phyloP scores from a whole-genome alignment of 2,113 vertebrate species.

The Hemichromis elongatus region DNA sequence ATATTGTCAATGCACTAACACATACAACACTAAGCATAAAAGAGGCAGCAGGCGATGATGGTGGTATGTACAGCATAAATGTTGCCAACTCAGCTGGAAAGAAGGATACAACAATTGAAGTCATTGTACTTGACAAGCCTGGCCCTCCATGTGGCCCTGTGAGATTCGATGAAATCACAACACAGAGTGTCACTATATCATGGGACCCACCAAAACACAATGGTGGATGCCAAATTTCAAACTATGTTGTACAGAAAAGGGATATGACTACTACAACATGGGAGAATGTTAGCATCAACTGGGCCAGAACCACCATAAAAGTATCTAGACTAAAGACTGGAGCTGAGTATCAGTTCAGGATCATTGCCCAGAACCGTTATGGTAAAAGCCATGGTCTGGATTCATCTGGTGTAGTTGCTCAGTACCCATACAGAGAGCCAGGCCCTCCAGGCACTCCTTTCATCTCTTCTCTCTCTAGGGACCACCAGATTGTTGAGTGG shows the following conservation, averaged over 20 bases:
- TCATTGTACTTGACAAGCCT: slow-evolving; percentile 93
- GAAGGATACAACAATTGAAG: slow-evolving; percentile 86
- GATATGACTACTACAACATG: slow-evolving; percentile 88
- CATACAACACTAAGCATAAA: slow-evolving; percentile 87
- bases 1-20: slow-evolving; percentile 77
- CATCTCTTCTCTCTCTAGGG: slow-evolving; percentile 82
- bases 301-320: slow-evolving; percentile 89
- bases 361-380: slow-evolving; percentile 96
- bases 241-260: slow-evolving; percentile 96
- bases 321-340: slow-evolving; percentile 90
- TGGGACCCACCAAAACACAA: slow-evolving; percentile 89
- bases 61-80: slow-evolving; percentile 87
- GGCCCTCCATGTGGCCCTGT: slow-evolving; percentile 92
- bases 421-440: slow-evolving; percentile 96
- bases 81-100: slow-evolving; percentile 85
- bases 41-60: slow-evolving; percentile 88
- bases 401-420: slow-evolving; percentile 82
- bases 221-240: slow-evolving; percentile 94
- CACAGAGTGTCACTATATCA: slow-evolving; percentile 89
- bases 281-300: slow-evolving; percentile 88
- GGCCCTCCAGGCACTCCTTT: slow-evolving; percentile 96
- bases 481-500: slow-evolving; percentile 93
- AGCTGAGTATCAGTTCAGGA: slow-evolving; percentile 95
- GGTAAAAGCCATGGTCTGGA: slow-evolving; percentile 94
- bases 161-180: slow-evolving; percentile 91